Percentiles rank a stretch among this genome's conserved stretches.
Evolutionary conservation across 2,888 invertebrate species (phyloP).

Genomic region (Leptinotarsa rubiginosa): DNA sequence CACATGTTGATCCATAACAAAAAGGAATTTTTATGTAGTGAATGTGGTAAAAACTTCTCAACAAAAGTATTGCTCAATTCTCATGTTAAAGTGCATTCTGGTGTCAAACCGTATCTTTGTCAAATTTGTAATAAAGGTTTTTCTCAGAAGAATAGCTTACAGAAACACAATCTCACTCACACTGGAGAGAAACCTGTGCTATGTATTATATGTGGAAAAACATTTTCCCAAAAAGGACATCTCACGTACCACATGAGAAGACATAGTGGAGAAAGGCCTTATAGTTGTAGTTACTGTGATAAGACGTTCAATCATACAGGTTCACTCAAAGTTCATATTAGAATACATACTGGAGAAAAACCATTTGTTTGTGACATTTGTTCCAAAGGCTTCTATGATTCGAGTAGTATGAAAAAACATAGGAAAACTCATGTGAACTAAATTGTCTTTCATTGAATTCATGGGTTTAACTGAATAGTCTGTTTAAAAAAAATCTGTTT

Average conservation of each 20-base stretch:
- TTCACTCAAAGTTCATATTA: constrained; percentile 37
- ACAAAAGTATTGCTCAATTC: constrained; percentile 34
- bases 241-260: constrained; percentile 44
- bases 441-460: not conserved
- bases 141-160: constrained; percentile 22
- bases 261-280: constrained; percentile 39
- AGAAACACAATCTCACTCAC: constrained; percentile 36
- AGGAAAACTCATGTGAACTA: constrained; percentile 30
- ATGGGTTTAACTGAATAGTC: too few species aligned
- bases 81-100: constrained; percentile 42
- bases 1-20: constrained; percentile 40
- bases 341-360: constrained; percentile 43
- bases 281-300: constrained; percentile 34
- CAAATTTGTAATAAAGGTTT: constrained; percentile 37
- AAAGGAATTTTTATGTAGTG: constrained; percentile 41
- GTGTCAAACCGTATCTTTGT: constrained; percentile 41
- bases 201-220: constrained; percentile 42
- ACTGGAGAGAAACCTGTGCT: constrained; percentile 42
- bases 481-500: too few species aligned
- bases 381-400: constrained; percentile 39
- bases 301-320: constrained; percentile 39
- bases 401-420: constrained; percentile 42
- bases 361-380: constrained; percentile 39
- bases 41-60: constrained; percentile 42
- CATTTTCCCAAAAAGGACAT: constrained; percentile 44